Evolutionary conservation across 2,888 invertebrate species (phyloP).

Genomic region (Pandemis cinnamomeana): DNA sequence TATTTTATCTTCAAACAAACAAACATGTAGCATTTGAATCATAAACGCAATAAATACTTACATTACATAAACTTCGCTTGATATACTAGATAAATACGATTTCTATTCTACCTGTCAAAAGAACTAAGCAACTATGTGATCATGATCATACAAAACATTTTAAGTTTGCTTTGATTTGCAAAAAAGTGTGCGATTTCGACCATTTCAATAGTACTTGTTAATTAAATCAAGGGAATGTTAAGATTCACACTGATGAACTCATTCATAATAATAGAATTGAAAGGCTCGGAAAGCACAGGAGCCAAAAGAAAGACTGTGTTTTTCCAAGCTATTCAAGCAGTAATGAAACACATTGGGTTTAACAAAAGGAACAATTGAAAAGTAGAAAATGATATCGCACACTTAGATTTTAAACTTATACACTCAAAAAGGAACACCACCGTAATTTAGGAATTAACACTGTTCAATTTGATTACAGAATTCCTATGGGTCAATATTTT

Average conservation of each 20-base stretch:
- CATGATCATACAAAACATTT: background rate
- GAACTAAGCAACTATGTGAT: background rate
- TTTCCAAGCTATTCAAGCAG: background rate
- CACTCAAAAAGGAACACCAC: background rate
- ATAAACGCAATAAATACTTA: constrained; percentile 3
- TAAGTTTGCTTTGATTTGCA: background rate
- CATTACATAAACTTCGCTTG: background rate
- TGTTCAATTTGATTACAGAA: too few relatives aligned
- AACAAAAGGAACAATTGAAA: background rate
- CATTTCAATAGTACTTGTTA: too few relatives aligned
- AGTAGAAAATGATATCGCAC: background rate
- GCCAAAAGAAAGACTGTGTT: background rate
- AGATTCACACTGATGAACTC: too few relatives aligned
- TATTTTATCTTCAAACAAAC: background rate
- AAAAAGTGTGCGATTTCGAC: too few relatives aligned
- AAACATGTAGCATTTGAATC: background rate
- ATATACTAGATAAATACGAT: background rate
- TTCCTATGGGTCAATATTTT: too few relatives aligned
- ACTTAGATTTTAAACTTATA: background rate
- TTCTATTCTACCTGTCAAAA: background rate
- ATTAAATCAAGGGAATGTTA: background rate
- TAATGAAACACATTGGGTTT: background rate
- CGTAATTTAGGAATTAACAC: too few relatives aligned
- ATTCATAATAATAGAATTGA: background rate
- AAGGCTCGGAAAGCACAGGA: background rate